Evolutionary conservation across 1,140 invertebrate species (phyloP).

Genomic region (Diorhabda carinulata): DNA sequence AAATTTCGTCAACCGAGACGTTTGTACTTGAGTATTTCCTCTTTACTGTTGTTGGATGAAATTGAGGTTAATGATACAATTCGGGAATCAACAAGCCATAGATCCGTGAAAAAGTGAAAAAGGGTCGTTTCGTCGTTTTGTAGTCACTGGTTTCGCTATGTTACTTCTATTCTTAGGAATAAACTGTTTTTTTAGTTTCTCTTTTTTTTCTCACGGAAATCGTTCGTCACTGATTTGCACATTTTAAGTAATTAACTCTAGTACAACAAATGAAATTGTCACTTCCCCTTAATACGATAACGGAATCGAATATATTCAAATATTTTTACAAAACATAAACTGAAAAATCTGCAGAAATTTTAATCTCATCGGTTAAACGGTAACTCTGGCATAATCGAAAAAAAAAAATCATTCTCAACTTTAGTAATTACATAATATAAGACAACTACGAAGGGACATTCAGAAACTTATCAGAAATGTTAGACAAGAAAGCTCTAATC

Average conservation of each 20-base stretch:
- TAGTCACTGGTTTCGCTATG: background rate
- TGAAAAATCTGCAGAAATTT: too few species aligned
- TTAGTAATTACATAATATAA: too few species aligned
- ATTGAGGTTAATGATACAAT: conserved; percentile 2
- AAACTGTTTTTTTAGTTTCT: background rate
- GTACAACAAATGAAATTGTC: too few species aligned
- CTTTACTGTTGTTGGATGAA: background rate
- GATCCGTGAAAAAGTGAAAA: conserved; percentile 2
- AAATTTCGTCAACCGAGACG: conserved; percentile 1
- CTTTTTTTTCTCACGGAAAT: background rate
- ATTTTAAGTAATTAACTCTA: background rate
- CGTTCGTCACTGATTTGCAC: background rate
- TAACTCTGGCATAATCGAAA: too few species aligned
- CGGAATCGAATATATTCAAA: too few species aligned
- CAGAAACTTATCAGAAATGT: too few species aligned
- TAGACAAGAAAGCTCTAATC: too few species aligned
- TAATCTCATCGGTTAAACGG: too few species aligned
- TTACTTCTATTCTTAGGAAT: conserved; percentile 2
- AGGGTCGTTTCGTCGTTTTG: background rate
- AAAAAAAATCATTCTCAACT: too few species aligned
- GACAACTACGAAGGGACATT: too few species aligned
- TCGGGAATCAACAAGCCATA: background rate
- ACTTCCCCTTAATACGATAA: too few species aligned
- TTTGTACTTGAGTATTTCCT: conserved; percentile 2
- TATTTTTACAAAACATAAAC: too few species aligned